Evolutionary conservation across 2,888 invertebrate species (phyloP), one percentile per base, ranked within the genome.

Genomic region (Mimas tiliae): DNA sequence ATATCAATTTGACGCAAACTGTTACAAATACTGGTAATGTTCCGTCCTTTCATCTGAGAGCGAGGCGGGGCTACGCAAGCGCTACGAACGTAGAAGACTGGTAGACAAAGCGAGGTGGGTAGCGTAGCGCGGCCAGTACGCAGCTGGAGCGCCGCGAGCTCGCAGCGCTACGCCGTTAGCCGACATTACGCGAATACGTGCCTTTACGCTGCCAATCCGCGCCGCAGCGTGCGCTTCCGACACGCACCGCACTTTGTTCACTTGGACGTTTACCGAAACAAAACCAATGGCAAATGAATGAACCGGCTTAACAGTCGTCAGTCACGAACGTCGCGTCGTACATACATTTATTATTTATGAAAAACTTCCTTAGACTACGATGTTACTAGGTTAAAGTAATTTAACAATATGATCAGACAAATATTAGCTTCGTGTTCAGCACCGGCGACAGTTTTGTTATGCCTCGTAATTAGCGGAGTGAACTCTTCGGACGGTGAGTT

Each of bases 1-100:
- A 93, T 93, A 93, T 93, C 93, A 93, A 93, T 93, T 93, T 93
- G 93, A 93, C 90, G 91, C 92, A 93, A 93, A 93, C 92, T 92
- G 93, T 92, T 93, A 93, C 93, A 93, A 93, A 93, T 93, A 93
- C 93, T 93, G 91, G 91, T 88, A 91, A 93, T 92, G 92, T 92
- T 90, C 90, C 87, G 90, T 91, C 90, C 89, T 92, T 91, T 91
- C 87, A 89, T 89, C 86, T 82, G 87, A 88, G 83, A 81, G 85
- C 86, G 88, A 91, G 91, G 91, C 89, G 91, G 91, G 84, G 91
- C 90, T 89, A 93, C 93, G 93, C 93, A 89, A 88, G 93, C 93
- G 93, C 93, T 80, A 77, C 82, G 83, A 80, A 78, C 82, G 80
- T 77, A 78, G 79, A 76, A 75, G 77, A 75, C 69, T 75, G 76